These are phyloP conservation scores for Bubo bubo DNA, from an alignment of 2,113 vertebrate genomes.

Conservation along the genomic window DNA sequence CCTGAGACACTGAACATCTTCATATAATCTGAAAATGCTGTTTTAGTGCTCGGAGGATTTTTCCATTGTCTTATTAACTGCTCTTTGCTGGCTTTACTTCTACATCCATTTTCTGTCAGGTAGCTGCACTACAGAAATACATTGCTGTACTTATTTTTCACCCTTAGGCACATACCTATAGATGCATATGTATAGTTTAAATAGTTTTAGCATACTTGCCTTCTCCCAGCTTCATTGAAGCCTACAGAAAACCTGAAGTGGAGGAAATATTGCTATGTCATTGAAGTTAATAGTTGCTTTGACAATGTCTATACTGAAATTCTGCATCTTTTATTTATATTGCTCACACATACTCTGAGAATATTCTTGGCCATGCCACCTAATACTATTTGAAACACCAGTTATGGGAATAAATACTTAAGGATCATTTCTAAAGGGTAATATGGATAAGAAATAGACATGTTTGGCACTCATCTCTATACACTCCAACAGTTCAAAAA, in stretches of 20 bases:
- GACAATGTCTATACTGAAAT: neutral
- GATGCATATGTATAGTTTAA: neutral
- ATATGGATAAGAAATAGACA: neutral
- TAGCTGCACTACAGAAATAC: neutral
- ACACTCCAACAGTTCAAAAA: neutral
- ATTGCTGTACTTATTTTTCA: neutral
- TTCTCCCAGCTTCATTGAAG: neutral
- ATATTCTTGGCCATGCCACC: neutral
- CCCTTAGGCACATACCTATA: neutral
- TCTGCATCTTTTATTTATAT: neutral
- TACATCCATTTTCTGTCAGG: neutral
- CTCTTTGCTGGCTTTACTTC: neutral
- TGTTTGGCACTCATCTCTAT: fast-evolving
- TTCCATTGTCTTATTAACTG: neutral
- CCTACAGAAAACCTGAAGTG: neutral
- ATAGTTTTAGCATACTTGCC: neutral
- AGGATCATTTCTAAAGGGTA: neutral
- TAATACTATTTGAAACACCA: neutral
- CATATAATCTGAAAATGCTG: neutral
- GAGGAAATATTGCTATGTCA: neutral
- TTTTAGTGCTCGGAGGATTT: neutral
- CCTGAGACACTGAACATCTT: fast-evolving
- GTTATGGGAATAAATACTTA: neutral
- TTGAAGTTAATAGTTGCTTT: neutral
- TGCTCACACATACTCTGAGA: fast-evolving